Evolutionary conservation across 2,888 invertebrate genomes (phyloP), one percentile per base, ranked within the genome.

Genomic region (Eristalis pertinax): DNA sequence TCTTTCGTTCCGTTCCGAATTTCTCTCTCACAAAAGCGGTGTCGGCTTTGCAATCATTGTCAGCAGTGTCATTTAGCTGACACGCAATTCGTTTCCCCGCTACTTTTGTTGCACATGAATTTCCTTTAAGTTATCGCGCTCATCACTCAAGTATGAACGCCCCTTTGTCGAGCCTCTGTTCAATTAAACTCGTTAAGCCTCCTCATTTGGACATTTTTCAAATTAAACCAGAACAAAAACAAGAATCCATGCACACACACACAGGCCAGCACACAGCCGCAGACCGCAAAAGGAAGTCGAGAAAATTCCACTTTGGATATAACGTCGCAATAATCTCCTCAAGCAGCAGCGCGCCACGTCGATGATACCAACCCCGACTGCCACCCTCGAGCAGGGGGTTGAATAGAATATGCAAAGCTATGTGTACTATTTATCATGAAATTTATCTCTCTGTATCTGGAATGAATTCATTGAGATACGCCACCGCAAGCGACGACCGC

Each of bases 111-210:
- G 22, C 65, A 32, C 32, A 65, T 43, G 41, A 24, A 50, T 75
- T 64, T 81, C 74, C 50, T 72, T 38, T 69, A 58, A 60, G 72
- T 8, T 50, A 19, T 50, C 50, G n/a, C 50, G n/a, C 38, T 73
- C 72, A 11, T 5, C 43, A 22, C 56, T 67, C 26, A 26, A 60
- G 26, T 60, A 4, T 63, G 32, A 32, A 26, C 22, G 22, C 29
- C 50, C 72, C 15, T 60, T 32, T 77, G 67, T 73, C 41, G 68
- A 72, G 77, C 67, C 77, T 77, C 77, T 50, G 83, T 83, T 77
- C 83, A 83, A 83, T 83, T 83, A 77, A 62, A 83, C 63, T 83
- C 68, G 77, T 83, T 83, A 77, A 83, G 68, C 72, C 32, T n/a
- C 60, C 77, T 77, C 65, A 77, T 68, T 77, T 77, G 62, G 65